Evolutionary conservation across 2,797 vertebrate genomes (phyloP).

Genomic region (Enoplosus armatus): DNA sequence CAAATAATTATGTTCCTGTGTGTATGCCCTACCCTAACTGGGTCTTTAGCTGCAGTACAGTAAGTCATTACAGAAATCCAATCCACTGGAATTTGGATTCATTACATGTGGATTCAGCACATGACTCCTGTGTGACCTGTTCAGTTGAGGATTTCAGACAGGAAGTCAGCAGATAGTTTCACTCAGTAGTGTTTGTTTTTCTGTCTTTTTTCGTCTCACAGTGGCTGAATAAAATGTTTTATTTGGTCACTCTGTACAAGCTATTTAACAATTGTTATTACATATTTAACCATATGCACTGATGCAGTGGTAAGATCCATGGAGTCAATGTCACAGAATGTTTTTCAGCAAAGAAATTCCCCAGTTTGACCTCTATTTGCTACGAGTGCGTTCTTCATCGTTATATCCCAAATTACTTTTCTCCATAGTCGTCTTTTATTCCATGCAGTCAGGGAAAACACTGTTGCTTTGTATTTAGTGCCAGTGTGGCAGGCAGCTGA

Average conservation of each 20-base stretch:
- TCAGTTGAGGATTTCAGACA: slow-evolving; percentile 45
- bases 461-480: slow-evolving; percentile 70
- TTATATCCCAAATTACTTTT: slow-evolving; percentile 49
- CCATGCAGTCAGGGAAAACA: slow-evolving; percentile 44
- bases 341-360: background rate
- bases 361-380: slow-evolving; percentile 43
- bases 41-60: slow-evolving; percentile 47
- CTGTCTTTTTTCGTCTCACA: background rate
- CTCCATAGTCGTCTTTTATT: slow-evolving; percentile 47
- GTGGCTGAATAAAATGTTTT: background rate
- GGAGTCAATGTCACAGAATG: slow-evolving; percentile 14
- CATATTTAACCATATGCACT: background rate
- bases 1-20: slow-evolving; percentile 65
- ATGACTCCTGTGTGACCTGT: slow-evolving; percentile 50
- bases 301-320: background rate
- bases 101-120: slow-evolving; percentile 52
- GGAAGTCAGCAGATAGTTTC: slow-evolving; percentile 62
- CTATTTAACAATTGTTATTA: slow-evolving; percentile 4
- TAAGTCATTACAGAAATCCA: slow-evolving; percentile 58
- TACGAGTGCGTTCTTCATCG: slow-evolving; percentile 17
- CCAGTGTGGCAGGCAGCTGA: slow-evolving; percentile 77
- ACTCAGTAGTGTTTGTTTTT: slow-evolving; percentile 46
- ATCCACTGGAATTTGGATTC: slow-evolving; percentile 58
- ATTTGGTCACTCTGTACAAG: slow-evolving; percentile 3
- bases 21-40: slow-evolving; percentile 35